Conservation (phyloP, 2,888 invertebrate genomes). For the Idaea dimidiata region DNA sequence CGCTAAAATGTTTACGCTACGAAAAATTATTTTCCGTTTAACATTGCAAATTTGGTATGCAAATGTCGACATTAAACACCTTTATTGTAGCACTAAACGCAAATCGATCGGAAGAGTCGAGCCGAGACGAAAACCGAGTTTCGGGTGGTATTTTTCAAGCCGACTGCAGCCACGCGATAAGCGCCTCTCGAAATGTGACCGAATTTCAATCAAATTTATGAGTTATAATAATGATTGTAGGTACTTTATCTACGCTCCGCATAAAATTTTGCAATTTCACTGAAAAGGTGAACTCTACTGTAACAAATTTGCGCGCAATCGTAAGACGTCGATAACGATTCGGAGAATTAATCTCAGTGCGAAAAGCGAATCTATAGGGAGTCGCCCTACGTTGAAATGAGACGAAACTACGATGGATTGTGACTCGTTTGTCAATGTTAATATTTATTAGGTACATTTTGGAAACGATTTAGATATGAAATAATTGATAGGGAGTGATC, state of each 20-base stretch:
- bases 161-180: conserved; percentile 77
- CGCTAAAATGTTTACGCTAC: conserved; percentile 35
- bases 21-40: conserved; percentile 45
- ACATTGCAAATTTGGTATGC: conserved; percentile 58
- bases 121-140: conserved; percentile 56
- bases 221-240: conserved; percentile 80
- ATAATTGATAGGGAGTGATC: conserved; percentile 24
- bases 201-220: conserved; percentile 81
- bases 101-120: conserved; percentile 74
- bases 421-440: conserved; percentile 48
- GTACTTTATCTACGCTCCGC: conserved; percentile 72
- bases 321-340: conserved; percentile 77
- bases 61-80: conserved; percentile 68
- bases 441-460: conserved; percentile 48
- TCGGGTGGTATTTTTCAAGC: conserved; percentile 73
- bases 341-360: conserved; percentile 70
- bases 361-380: conserved; percentile 55
- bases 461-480: conserved; percentile 38
- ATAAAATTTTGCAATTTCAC: conserved; percentile 75
- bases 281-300: conserved; percentile 78
- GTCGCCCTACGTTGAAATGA: conserved; percentile 37
- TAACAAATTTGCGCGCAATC: conserved; percentile 77
- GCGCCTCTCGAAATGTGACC: conserved; percentile 73
- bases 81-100: conserved; percentile 69
- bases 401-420: conserved; percentile 51